Base-by-base conservation (phyloP, 2,797 vertebrate species). In the Benthosema pterotum region DNA sequence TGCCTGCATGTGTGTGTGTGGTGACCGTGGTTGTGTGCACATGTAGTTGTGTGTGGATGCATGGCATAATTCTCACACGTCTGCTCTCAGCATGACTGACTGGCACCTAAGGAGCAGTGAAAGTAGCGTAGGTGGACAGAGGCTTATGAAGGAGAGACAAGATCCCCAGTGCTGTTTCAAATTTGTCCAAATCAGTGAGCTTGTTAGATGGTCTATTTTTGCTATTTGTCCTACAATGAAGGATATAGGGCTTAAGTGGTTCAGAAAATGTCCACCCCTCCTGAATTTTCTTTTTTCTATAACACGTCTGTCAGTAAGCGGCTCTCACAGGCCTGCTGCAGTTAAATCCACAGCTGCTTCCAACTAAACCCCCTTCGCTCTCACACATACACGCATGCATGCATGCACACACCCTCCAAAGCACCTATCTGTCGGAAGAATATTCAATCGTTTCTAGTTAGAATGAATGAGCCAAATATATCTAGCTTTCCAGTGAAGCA, bases 271-370 rank as follows among this genome's bases (percentile, higher is more conserved):
- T 38, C 32, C 32, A 38, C 32, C 32, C 32, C 32, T 8, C 25
- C n/a, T n/a, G n/a, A 25, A 5, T 25, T 25, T 25, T 28, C 8
- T 38, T 1, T 38, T 9, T 38, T 38, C 11, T 38, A 1, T 38
- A 38, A 38, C 32, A 8, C 32, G 32, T 7, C 32, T 38, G 25
- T 45, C 3, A 5, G 42, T 47, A 32, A 42, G 15, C 15, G 0
- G 19, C 11, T 1, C 42, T 16, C 2, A 2, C 25, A 1, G 66
- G 46, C 32, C 18, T 49, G 1, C 28, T 15, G 2, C 8, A 22
- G 69, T 63, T 71, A 72, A 56, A 52, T 52, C 52, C 70, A 75
- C 87, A 88, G 85, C 83, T 87, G 83, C 82, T 83, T 86, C 71
- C 70, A 82, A 86, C 80, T 83, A 82, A 74, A 50, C 17, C 42